phyloP scores from a whole-genome alignment of 2,113 vertebrate species.

The Coreoperca whiteheadi region DNA sequence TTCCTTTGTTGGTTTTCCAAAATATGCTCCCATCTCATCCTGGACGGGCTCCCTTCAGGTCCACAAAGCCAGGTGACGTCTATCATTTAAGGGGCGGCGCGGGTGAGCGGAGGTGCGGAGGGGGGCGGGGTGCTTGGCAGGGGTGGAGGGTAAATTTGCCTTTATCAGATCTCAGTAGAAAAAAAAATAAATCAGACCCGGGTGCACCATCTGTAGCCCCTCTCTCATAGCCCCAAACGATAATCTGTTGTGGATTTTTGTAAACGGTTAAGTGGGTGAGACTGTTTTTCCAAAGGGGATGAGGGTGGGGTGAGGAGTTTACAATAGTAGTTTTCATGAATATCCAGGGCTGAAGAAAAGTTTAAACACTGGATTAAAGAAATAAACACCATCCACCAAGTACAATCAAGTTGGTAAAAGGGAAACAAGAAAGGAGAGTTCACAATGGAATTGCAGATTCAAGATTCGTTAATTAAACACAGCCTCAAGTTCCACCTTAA shows the following conservation, averaged over 20 bases:
- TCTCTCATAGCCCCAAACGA: slow-evolving; percentile 46
- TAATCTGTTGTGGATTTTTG: slow-evolving; percentile 68
- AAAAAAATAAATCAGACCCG: slow-evolving; percentile 24
- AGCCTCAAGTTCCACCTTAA: slow-evolving; percentile 17
- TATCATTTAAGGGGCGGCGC: slow-evolving; percentile 61
- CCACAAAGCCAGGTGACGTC: slow-evolving; percentile 83
- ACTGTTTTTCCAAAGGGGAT: slow-evolving; percentile 15
- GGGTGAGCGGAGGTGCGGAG: not conserved
- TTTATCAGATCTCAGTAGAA: slow-evolving; percentile 57
- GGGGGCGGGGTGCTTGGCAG: not conserved
- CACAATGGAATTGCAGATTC: not conserved
- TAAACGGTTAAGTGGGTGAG: slow-evolving; percentile 53
- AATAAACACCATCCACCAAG: not conserved
- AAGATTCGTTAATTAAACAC: slow-evolving; percentile 1
- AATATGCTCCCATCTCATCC: slow-evolving; percentile 87
- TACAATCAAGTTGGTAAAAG: not conserved
- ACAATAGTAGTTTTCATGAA: not conserved
- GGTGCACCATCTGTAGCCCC: slow-evolving; percentile 73
- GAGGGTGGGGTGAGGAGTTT: not conserved
- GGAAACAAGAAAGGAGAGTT: not conserved
- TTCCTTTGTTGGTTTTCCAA: slow-evolving; percentile 89
- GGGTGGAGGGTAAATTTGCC: slow-evolving; percentile 29
- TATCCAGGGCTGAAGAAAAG: not conserved
- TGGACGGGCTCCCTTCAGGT: slow-evolving; percentile 82
- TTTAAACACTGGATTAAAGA: not conserved